A percentile compares a stretch with the other conserved stretches of the same genome.
These are phyloP conservation scores for Austrofundulus limnaeus DNA, from an alignment of 2,113 vertebrate species.

Conservation along the genomic window DNA sequence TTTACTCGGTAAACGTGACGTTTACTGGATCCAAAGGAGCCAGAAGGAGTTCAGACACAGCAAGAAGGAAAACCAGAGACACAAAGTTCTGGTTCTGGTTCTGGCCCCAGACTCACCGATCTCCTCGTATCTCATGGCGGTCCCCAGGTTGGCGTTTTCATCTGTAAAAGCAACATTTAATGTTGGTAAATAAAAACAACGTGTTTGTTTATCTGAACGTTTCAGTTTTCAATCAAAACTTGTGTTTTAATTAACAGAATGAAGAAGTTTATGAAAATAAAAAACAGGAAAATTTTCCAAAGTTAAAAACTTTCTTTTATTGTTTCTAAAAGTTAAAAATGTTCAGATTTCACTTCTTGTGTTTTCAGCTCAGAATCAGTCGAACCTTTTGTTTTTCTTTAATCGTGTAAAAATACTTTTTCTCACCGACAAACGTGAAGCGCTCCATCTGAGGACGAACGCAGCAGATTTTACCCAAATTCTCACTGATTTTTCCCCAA, in stretches of 20 bases:
- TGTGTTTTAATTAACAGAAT: too few relatives aligned
- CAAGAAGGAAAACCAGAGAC: slow-evolving; percentile 34
- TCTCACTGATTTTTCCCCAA: slow-evolving; percentile 93
- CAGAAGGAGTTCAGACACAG: slow-evolving; percentile 31
- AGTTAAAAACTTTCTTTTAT: too few relatives aligned
- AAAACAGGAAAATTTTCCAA: too few relatives aligned
- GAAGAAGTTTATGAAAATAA: too few relatives aligned
- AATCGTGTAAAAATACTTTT: not conserved
- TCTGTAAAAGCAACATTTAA: slow-evolving; percentile 71
- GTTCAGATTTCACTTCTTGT: not conserved
- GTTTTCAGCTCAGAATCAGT: too few relatives aligned
- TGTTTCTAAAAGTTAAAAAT: too few relatives aligned
- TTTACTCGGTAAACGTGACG: slow-evolving; percentile 13
- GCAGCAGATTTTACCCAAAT: slow-evolving; percentile 92
- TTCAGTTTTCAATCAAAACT: too few relatives aligned
- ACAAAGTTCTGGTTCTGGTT: not conserved
- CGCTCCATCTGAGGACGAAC: slow-evolving; percentile 92
- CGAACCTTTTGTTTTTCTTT: too few relatives aligned
- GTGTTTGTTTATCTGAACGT: too few relatives aligned
- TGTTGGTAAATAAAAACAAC: too few relatives aligned
- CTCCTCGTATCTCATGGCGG: slow-evolving; percentile 94
- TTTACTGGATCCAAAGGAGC: slow-evolving; percentile 46
- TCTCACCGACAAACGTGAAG: slow-evolving; percentile 92
- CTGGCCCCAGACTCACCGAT: slow-evolving; percentile 89
- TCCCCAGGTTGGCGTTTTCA: slow-evolving; percentile 96